Evolutionary conservation across 2,888 invertebrate genomes (phyloP).

Genomic region (Zygaena filipendulae): DNA sequence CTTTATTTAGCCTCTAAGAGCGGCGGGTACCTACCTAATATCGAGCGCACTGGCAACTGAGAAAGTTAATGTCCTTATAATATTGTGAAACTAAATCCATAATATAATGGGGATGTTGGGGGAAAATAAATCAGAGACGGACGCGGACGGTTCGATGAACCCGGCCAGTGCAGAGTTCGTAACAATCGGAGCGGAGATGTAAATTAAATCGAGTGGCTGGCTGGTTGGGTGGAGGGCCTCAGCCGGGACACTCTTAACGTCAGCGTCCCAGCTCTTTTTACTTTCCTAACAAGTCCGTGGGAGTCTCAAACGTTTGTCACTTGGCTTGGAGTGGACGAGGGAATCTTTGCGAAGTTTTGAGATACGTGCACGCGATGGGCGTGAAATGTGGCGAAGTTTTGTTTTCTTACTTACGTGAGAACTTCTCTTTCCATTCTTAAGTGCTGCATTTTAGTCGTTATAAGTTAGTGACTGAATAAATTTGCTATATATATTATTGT

Average conservation of each 20-base stretch:
- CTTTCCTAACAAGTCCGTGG: conserved; percentile 56
- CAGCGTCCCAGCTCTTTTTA: conserved; percentile 49
- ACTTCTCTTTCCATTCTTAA: no score
- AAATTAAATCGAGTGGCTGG: conserved; percentile 59
- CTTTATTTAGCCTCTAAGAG: no score
- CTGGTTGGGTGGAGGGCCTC: no score
- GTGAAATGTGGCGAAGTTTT: no score
- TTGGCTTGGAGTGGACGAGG: conserved; percentile 42
- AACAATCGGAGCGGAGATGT: conserved; percentile 57
- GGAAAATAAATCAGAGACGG: conserved; percentile 55
- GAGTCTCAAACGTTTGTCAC: conserved; percentile 53
- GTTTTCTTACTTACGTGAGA: no score
- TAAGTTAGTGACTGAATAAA: no score
- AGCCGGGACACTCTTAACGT: conserved; percentile 34
- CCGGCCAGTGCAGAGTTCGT: conserved; percentile 30
- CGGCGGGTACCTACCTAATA: no score
- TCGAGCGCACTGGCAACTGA: no score
- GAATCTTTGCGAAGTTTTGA: conserved; percentile 43
- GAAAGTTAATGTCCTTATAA: no score
- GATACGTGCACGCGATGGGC: conserved; percentile 22
- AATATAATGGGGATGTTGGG: conserved; percentile 36
- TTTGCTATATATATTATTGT: no score
- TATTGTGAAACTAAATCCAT: conserved; percentile 51
- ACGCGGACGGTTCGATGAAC: conserved; percentile 49
- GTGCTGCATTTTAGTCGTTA: no score